Percentiles rank a stretch among this genome's conserved stretches.
Conservation (phyloP, 2,797 vertebrate genomes). For the Hyperoplus immaculatus region DNA sequence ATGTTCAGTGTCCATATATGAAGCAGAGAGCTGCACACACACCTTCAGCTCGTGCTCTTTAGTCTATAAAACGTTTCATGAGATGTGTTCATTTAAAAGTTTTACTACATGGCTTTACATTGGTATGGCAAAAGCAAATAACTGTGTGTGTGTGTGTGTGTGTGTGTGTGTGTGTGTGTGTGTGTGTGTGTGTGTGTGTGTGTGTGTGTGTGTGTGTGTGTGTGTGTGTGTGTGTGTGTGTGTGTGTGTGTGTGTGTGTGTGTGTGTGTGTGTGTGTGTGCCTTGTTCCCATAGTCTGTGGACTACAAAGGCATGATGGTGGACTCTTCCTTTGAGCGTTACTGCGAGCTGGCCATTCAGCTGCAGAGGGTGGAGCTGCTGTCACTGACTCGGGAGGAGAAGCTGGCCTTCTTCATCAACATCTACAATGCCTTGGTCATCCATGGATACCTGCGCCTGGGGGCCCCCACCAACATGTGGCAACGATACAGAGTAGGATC, state of each 20-base stretch:
- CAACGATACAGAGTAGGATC: slow-evolving; percentile 86
- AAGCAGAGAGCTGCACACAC: background rate
- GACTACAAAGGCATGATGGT: slow-evolving; percentile 85
- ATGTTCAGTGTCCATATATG: background rate
- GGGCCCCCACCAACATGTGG: slow-evolving; percentile 86
- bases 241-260: background rate
- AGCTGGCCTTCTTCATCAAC: slow-evolving; percentile 90
- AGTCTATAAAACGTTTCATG: background rate
- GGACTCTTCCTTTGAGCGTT: slow-evolving; percentile 80
- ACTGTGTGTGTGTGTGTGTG: background rate
- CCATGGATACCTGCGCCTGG: slow-evolving; percentile 84
- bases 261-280: background rate
- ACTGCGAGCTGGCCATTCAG: slow-evolving; percentile 85
- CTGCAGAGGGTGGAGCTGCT: slow-evolving; percentile 86
- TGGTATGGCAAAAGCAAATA: background rate
- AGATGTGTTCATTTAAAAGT: fast-evolving
- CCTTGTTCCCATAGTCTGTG: slow-evolving; percentile 73
- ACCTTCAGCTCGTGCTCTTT: background rate
- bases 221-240: background rate
- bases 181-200: background rate
- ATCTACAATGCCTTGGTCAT: slow-evolving; percentile 89
- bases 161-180: background rate
- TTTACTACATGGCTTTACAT: no score
- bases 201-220: background rate
- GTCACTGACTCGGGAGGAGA: slow-evolving; percentile 85